Percentiles rank a stretch among this genome's conserved stretches.
phyloP scores from a whole-genome alignment of 2,797 vertebrate species.

The Potorous gilbertii region DNA sequence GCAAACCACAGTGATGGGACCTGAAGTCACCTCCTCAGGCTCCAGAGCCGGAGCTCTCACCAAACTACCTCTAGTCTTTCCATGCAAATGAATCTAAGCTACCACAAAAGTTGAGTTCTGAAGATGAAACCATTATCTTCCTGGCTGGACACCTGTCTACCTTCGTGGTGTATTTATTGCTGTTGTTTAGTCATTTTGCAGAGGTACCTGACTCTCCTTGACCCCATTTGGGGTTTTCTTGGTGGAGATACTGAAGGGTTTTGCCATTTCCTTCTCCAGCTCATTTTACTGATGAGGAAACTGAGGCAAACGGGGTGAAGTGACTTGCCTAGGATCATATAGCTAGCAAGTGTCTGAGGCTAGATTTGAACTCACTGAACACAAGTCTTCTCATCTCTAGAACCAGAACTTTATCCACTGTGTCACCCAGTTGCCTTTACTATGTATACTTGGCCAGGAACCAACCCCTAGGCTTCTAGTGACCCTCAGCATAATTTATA shows the following conservation, averaged over 20 bases:
- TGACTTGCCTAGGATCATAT: neutral
- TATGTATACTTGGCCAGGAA: neutral
- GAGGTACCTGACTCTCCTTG: neutral
- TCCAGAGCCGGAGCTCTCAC: neutral
- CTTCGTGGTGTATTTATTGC: neutral
- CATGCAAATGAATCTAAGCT: neutral
- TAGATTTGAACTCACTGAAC: neutral
- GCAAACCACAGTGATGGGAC: neutral
- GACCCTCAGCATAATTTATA: neutral
- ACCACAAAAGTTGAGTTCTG: neutral
- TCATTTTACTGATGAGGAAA: neutral
- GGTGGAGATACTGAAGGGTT: neutral
- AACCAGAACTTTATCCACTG: neutral
- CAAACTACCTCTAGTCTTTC: neutral
- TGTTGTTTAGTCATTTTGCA: neutral
- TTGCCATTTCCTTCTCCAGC: neutral
- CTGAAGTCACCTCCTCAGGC: neutral
- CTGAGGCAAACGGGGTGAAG: neutral
- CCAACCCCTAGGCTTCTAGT: neutral
- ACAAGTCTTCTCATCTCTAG: neutral
- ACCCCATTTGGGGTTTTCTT: neutral
- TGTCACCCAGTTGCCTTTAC: neutral
- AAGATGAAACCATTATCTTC: neutral
- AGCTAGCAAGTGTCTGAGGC: neutral
- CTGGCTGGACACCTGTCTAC: neutral